Conservation (phyloP, 1,140 invertebrate genomes). For the Andricus grossulariae region DNA sequence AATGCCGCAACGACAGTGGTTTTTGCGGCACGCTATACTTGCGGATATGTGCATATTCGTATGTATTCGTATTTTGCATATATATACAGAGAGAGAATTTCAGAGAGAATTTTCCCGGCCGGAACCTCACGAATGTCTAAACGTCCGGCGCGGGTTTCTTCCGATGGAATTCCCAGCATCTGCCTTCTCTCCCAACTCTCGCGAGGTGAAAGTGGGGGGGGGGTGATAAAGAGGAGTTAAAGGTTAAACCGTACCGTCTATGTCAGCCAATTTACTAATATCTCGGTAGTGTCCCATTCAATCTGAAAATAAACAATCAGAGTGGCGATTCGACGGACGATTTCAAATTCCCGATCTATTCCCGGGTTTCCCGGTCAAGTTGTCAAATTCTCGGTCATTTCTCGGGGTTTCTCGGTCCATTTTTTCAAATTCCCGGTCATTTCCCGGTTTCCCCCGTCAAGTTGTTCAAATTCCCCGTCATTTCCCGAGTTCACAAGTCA, state of each 20-base stretch:
- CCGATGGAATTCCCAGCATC: conserved; percentile 18
- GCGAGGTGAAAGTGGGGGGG: neutral
- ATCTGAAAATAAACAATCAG: too few relatives aligned
- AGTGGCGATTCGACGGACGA: too few relatives aligned
- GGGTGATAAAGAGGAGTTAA: neutral
- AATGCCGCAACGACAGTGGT: conserved; percentile 29
- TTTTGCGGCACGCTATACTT: neutral
- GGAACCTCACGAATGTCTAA: conserved; percentile 17
- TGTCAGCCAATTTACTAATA: neutral
- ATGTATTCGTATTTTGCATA: too few relatives aligned
- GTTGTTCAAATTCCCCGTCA: too few relatives aligned
- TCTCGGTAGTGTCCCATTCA: too few relatives aligned
- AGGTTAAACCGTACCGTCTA: neutral
- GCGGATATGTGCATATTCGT: neutral
- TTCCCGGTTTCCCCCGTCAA: too few relatives aligned
- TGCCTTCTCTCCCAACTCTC: neutral
- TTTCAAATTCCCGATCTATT: too few relatives aligned
- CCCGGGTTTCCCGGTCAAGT: too few relatives aligned
- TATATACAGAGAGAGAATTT: neutral
- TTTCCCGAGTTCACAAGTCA: too few relatives aligned
- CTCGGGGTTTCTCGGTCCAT: too few relatives aligned
- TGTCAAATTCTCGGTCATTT: too few relatives aligned
- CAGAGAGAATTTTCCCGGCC: neutral
- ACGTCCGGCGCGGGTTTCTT: conserved; percentile 16
- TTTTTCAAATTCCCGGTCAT: too few relatives aligned